phyloP scores from a whole-genome alignment of 2,888 invertebrate species.

The Sphecodes monilicornis region DNA sequence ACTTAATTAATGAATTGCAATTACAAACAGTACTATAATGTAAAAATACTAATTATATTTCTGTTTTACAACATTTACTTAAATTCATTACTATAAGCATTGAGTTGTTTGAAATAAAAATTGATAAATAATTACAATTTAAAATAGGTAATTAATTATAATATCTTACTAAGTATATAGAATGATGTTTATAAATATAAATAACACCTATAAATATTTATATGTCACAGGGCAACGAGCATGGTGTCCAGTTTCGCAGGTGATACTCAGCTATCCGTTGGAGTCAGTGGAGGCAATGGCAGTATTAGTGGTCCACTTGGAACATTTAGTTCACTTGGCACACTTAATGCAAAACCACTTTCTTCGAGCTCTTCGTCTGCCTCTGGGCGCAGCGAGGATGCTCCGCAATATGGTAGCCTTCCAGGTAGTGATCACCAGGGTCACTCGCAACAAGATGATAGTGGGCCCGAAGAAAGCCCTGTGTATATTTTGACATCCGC shows the following conservation, averaged over 20 bases:
- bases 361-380: constrained; percentile 83
- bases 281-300: constrained; percentile 72
- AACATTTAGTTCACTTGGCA: constrained; percentile 54
- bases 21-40: not conserved
- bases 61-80: not conserved
- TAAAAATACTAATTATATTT: not conserved
- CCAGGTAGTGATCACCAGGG: constrained; percentile 81
- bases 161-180: constrained; percentile 26
- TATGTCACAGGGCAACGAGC: constrained; percentile 81
- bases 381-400: constrained; percentile 82
- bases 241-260: constrained; percentile 78
- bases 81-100: not conserved
- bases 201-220: constrained; percentile 80
- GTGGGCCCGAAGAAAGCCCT: constrained; percentile 82
- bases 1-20: not conserved
- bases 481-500: constrained; percentile 82
- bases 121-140: not conserved
- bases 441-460: constrained; percentile 82
- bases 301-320: constrained; percentile 78
- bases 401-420: constrained; percentile 76
- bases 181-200: constrained; percentile 81
- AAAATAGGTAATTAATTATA: not conserved
- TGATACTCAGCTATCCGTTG: constrained; percentile 69
- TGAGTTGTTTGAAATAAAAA: not conserved
- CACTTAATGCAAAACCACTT: constrained; percentile 74